Percentiles rank a stretch among this genome's conserved stretches.
Evolutionary conservation across 2,797 vertebrate genomes (phyloP).

Genomic region (Rousettus madagascariensis): DNA sequence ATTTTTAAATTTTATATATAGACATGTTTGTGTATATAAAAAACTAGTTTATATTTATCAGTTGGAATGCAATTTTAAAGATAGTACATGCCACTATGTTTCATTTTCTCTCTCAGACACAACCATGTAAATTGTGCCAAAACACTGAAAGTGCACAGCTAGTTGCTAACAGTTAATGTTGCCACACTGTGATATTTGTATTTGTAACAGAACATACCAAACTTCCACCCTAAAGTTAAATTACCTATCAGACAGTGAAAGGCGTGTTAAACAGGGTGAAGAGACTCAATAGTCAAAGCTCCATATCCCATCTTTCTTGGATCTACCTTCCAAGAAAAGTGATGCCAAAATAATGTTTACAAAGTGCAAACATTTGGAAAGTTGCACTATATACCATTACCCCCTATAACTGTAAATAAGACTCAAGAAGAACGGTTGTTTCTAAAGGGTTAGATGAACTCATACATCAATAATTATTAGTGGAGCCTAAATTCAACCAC

Average conservation of each 20-base stretch:
- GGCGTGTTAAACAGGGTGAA: neutral
- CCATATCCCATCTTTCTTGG: neutral
- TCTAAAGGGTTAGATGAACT: constrained; percentile 32
- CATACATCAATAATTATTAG: neutral
- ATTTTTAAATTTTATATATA: neutral
- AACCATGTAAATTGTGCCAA: neutral
- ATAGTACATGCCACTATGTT: neutral
- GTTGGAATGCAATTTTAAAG: neutral
- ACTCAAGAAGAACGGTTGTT: constrained; percentile 1
- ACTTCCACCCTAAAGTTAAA: constrained; percentile 21
- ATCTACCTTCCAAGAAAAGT: neutral
- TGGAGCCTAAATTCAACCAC: constrained; percentile 2
- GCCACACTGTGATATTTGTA: neutral
- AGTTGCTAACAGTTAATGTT: constrained; percentile 40
- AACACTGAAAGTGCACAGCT: constrained; percentile 8
- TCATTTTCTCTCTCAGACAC: neutral
- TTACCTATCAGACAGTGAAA: neutral
- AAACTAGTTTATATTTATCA: neutral
- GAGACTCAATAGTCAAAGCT: neutral
- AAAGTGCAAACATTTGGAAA: constrained; percentile 30
- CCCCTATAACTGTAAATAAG: neutral
- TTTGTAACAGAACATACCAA: constrained; percentile 52
- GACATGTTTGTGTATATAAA: neutral
- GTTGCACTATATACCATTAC: neutral
- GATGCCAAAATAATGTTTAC: neutral